phyloP scores from a whole-genome alignment of 2,888 invertebrate species.

The Thelaira solivaga region DNA sequence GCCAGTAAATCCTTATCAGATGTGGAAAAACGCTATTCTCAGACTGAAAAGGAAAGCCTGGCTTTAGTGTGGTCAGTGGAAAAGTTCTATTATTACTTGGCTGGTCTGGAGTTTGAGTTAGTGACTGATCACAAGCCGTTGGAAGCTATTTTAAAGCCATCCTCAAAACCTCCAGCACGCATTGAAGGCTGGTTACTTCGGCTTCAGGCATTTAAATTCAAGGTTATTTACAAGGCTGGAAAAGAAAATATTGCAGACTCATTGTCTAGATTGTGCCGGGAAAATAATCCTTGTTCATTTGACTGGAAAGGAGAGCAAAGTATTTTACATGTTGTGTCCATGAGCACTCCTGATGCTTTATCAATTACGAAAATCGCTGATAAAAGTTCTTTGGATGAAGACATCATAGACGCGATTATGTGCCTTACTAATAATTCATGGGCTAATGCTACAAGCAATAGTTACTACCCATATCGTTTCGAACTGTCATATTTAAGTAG shows the following conservation, averaged over 20 bases:
- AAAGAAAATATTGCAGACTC: constrained; percentile 52
- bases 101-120: constrained; percentile 40
- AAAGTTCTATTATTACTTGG: constrained; percentile 58
- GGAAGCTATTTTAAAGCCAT: constrained; percentile 36
- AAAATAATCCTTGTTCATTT: constrained; percentile 18
- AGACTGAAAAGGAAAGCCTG: constrained; percentile 59
- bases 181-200: constrained; percentile 26
- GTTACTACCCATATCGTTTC: no score
- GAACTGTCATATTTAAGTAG: no score
- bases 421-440: constrained; percentile 29
- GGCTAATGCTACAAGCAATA: constrained; percentile 27
- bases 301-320: constrained; percentile 18
- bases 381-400: constrained; percentile 38
- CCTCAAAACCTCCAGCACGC: constrained; percentile 33
- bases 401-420: constrained; percentile 27
- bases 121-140: constrained; percentile 34
- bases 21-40: constrained; percentile 53
- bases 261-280: constrained; percentile 47
- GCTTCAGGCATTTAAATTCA: constrained; percentile 48
- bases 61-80: constrained; percentile 58
- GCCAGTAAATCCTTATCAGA: constrained; percentile 51
- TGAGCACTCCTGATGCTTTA: constrained; percentile 27
- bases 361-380: constrained; percentile 35
- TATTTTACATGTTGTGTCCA: constrained; percentile 30
- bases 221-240: constrained; percentile 37